phyloP scores from a whole-genome alignment of 2,888 invertebrate species.

The Drosophila aldrichi region DNA sequence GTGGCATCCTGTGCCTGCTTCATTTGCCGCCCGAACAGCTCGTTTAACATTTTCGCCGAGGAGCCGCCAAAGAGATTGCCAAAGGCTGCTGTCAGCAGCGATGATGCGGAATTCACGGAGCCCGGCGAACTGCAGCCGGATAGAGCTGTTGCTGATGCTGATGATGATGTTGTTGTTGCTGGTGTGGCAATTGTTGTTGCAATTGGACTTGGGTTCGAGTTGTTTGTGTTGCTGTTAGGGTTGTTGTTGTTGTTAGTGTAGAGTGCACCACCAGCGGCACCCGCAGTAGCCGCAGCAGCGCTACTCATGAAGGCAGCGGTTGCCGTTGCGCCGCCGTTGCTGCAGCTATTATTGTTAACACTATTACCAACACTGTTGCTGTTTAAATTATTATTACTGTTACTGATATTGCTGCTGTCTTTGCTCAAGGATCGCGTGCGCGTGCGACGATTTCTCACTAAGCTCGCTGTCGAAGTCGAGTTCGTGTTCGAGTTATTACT shows the following conservation, averaged over 20 bases:
- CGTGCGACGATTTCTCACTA: constrained; percentile 76
- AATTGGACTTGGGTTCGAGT: constrained; percentile 36
- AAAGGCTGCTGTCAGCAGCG: constrained; percentile 80
- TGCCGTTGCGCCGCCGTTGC: constrained; percentile 73
- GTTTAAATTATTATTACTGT: constrained; percentile 28
- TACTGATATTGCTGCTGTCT: constrained; percentile 59
- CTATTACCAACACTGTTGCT: constrained; percentile 45
- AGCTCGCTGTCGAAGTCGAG: constrained; percentile 53
- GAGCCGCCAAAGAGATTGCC: constrained; percentile 89
- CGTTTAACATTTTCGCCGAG: constrained; percentile 96
- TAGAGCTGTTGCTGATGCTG: constrained; percentile 48
- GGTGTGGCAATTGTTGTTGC: constrained; percentile 35
- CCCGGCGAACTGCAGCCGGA: constrained; percentile 65
- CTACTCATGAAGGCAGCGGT: constrained; percentile 90
- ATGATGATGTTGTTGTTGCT: constrained; percentile 28
- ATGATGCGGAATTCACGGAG: constrained; percentile 70
- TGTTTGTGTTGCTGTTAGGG: constrained; percentile 32
- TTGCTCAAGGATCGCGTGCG: constrained; percentile 77
- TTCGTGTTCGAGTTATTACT: constrained; percentile 39
- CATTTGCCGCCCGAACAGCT: constrained; percentile 93
- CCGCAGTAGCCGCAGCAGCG: constrained; percentile 89
- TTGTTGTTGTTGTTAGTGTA: constrained; percentile 85
- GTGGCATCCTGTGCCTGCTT: constrained; percentile 89
- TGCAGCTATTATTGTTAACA: constrained; percentile 61
- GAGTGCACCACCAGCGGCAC: constrained; percentile 92